These are phyloP conservation scores for Heliconius congener DNA, from an alignment of 1,140 invertebrate genomes.

Conservation along the genomic window DNA sequence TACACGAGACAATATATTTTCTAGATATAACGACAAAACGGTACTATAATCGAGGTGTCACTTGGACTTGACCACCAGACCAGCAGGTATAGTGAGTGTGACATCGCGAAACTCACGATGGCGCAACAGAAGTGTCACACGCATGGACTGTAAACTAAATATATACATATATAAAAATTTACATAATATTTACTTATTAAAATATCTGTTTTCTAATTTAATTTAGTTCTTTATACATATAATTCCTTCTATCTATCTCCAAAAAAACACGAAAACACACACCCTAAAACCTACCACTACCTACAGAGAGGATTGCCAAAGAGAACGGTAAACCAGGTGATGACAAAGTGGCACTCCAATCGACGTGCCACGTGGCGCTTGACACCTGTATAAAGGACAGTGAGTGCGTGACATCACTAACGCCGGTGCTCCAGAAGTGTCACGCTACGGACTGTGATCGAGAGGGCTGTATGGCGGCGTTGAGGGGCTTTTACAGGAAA, in stretches of 20 bases:
- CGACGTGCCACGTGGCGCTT: conserved; percentile 89
- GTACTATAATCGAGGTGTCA: no score
- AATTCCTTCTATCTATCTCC: background rate
- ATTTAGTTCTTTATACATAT: no score
- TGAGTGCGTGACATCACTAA: conserved; percentile 88
- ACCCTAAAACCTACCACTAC: conserved; percentile 56
- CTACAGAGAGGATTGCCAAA: conserved; percentile 78
- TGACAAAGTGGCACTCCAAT: conserved; percentile 83
- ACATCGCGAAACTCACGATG: no score
- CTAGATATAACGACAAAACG: background rate
- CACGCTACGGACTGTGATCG: conserved; percentile 88
- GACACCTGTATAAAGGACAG: conserved; percentile 88
- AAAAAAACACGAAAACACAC: conserved; percentile 4
- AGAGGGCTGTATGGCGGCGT: conserved; percentile 92
- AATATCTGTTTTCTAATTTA: no score
- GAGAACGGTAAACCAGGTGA: conserved; percentile 78
- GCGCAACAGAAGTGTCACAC: no score
- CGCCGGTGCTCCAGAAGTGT: conserved; percentile 91
- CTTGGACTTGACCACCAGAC: no score
- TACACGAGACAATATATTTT: background rate
- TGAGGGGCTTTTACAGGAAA: conserved; percentile 91
- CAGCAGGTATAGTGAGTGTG: no score
- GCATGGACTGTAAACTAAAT: background rate
- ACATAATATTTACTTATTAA: no score
- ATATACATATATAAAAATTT: background rate